Conservation (phyloP, 2,113 vertebrate species). For the Otocyon megalotis region DNA sequence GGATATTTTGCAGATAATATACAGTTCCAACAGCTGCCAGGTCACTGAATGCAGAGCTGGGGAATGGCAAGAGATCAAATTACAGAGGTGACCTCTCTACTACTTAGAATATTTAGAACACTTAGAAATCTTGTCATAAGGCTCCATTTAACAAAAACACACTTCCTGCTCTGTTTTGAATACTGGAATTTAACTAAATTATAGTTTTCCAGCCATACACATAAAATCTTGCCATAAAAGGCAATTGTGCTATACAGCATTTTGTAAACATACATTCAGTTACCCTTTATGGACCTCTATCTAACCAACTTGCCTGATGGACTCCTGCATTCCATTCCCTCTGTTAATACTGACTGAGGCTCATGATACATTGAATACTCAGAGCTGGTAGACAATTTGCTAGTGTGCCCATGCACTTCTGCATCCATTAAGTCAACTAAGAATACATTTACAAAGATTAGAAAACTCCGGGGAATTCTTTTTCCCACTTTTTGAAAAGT, state of each 20-base stretch:
- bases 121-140: not conserved
- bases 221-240: not conserved
- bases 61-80: not conserved
- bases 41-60: not conserved
- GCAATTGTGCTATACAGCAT: not conserved
- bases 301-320: not conserved
- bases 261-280: not conserved
- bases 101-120: not conserved
- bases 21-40: not conserved
- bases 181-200: not conserved
- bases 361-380: not conserved
- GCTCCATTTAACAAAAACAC: not conserved
- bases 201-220: not conserved
- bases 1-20: not conserved
- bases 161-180: not conserved
- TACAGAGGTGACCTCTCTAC: not conserved
- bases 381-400: too few species aligned
- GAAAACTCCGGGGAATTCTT: not conserved
- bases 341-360: not conserved
- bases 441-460: not conserved
- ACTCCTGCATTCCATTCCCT: not conserved
- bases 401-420: not conserved
- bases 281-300: not conserved
- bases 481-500: not conserved
- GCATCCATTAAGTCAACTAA: not conserved